Evolutionary conservation across 2,888 invertebrate genomes (phyloP).

Genomic region (Eupithecia exiguata): DNA sequence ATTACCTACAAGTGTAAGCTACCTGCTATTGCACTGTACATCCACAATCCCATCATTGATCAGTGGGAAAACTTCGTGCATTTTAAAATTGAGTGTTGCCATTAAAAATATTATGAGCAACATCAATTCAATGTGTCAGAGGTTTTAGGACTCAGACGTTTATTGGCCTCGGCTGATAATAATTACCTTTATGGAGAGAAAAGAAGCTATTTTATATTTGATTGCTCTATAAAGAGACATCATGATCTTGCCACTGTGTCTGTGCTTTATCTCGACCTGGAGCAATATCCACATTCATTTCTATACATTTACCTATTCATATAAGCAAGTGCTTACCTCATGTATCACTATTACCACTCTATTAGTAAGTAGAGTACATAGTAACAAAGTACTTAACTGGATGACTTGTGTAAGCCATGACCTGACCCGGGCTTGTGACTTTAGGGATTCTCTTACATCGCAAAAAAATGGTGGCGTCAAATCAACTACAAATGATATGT

Average conservation of each 20-base stretch:
- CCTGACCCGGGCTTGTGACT: too few relatives aligned
- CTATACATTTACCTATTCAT: not conserved
- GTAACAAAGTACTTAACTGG: not conserved
- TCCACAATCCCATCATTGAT: not conserved
- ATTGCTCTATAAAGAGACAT: constrained; percentile 18
- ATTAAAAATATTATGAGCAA: constrained; percentile 73
- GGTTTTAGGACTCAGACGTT: constrained; percentile 59
- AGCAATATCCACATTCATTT: not conserved
- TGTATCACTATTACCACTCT: not conserved
- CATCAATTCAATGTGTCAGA: constrained; percentile 76
- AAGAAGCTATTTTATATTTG: constrained; percentile 12
- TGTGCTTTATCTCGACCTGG: not conserved
- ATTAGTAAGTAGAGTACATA: not conserved
- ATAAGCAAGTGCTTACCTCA: not conserved
- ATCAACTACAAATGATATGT: too few relatives aligned
- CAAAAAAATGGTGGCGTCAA: too few relatives aligned
- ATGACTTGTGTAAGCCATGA: not conserved
- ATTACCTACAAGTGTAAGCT: not conserved
- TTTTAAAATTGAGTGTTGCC: constrained; percentile 62
- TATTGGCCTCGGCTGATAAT: constrained; percentile 30
- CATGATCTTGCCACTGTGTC: constrained; percentile 5
- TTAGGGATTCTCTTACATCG: too few relatives aligned
- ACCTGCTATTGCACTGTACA: too few relatives aligned
- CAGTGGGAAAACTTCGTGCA: constrained; percentile 62
- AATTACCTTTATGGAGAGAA: constrained; percentile 17